Evolutionary conservation across 2,113 vertebrate species (phyloP).

Genomic region (Aegypius monachus): DNA sequence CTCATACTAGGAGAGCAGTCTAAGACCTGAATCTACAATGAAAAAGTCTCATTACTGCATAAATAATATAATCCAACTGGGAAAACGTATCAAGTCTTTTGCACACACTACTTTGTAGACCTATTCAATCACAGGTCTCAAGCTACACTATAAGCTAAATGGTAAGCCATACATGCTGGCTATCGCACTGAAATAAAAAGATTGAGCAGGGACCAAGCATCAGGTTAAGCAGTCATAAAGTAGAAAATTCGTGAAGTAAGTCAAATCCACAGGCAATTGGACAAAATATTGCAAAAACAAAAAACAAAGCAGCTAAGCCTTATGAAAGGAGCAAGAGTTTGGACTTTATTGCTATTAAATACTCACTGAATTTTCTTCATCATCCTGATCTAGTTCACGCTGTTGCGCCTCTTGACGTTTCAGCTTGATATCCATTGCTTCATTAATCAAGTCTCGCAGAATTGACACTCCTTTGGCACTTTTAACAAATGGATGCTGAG

Average conservation of each 20-base stretch:
- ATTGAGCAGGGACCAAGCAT: background rate
- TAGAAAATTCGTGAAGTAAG: background rate
- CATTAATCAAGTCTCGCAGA: slow-evolving; percentile 85
- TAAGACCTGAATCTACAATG: background rate
- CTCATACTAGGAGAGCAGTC: background rate
- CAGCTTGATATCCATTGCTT: slow-evolving; percentile 92
- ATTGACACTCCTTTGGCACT: slow-evolving; percentile 85
- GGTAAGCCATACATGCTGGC: background rate
- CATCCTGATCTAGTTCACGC: slow-evolving; percentile 84
- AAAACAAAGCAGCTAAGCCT: background rate
- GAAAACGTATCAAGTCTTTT: background rate
- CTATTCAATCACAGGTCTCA: background rate
- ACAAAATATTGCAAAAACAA: background rate
- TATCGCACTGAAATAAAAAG: background rate
- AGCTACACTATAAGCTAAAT: background rate
- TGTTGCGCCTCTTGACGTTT: slow-evolving; percentile 86
- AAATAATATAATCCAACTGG: background rate
- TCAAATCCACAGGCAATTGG: background rate
- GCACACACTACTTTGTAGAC: background rate
- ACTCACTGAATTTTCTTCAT: slow-evolving; percentile 91
- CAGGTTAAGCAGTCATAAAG: background rate
- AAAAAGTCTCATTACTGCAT: background rate
- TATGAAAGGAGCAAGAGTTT: background rate
- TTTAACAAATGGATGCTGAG: slow-evolving; percentile 89
- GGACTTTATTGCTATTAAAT: background rate